phyloP scores from a whole-genome alignment of 1,140 invertebrate species.

The Choristoneura fumiferana region DNA sequence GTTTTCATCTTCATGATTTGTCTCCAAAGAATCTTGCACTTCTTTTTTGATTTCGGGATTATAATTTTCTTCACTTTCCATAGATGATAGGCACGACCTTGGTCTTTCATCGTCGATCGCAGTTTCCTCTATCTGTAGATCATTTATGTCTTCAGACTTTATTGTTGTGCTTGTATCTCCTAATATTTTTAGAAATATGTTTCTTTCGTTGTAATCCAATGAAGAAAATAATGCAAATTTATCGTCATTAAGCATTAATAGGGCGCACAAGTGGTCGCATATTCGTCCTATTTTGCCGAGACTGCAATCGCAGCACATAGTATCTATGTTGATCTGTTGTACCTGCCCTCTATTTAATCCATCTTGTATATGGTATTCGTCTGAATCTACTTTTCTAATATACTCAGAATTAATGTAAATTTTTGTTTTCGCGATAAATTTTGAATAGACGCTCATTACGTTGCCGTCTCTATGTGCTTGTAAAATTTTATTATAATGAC shows the following conservation, averaged over 20 bases:
- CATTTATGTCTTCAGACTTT: too few species aligned
- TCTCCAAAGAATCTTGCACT: constrained; percentile 20
- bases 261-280: constrained; percentile 23
- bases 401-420: neutral
- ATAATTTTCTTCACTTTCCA: neutral
- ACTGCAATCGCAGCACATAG: constrained; percentile 25
- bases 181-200: too few species aligned
- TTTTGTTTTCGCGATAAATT: constrained; percentile 2
- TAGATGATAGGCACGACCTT: too few species aligned
- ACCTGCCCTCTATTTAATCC: neutral
- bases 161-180: too few species aligned
- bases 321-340: constrained; percentile 23
- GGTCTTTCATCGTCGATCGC: too few species aligned
- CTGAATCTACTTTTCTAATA: neutral
- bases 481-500: neutral
- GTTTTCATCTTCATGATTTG: constrained; percentile 24
- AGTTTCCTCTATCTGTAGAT: too few species aligned
- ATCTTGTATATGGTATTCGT: constrained; percentile 18
- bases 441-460: constrained; percentile 10
- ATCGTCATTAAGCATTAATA: constrained; percentile 15
- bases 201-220: too few species aligned
- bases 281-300: constrained; percentile 20
- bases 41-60: too few species aligned
- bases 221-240: constrained; percentile 10
- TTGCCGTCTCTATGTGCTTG: neutral